phyloP scores from a whole-genome alignment of 92 coral and sea anemone species.

The Epizoanthus stellaris region DNA sequence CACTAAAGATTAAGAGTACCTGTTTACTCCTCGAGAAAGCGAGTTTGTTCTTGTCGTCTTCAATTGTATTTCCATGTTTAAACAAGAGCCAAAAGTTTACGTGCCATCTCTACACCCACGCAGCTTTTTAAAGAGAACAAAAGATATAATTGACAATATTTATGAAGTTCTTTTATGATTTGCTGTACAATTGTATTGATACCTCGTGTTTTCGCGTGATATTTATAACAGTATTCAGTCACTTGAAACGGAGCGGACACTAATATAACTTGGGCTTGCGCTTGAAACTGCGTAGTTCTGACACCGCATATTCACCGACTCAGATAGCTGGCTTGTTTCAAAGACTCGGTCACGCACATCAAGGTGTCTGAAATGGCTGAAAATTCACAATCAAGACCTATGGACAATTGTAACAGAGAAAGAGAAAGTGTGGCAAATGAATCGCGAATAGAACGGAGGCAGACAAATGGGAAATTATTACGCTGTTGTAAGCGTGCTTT shows the following conservation, averaged over 20 bases:
- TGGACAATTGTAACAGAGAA: background rate
- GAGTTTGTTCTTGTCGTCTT: background rate
- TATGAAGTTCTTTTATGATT: background rate
- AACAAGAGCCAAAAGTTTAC: background rate
- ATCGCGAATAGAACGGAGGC: background rate
- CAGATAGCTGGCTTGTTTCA: background rate
- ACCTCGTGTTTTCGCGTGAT: slow-evolving; percentile 11
- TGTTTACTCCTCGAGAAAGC: background rate
- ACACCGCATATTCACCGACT: background rate
- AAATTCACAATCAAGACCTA: background rate
- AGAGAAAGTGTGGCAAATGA: background rate
- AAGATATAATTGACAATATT: background rate
- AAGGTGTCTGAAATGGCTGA: background rate
- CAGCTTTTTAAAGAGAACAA: slow-evolving; percentile 11
- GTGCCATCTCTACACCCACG: background rate
- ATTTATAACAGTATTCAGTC: background rate
- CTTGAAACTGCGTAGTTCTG: background rate
- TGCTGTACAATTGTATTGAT: background rate
- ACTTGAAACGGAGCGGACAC: slow-evolving; percentile 9
- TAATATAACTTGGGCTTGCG: slow-evolving; percentile 13
- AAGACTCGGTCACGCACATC: too few relatives aligned
- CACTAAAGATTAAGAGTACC: background rate
- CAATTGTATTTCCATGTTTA: slow-evolving; percentile 12
- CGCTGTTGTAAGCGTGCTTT: slow-evolving; percentile 22
- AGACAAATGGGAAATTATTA: background rate